Conservation (phyloP, 2,888 invertebrate species). For the Parasteatoda lunata region DNA sequence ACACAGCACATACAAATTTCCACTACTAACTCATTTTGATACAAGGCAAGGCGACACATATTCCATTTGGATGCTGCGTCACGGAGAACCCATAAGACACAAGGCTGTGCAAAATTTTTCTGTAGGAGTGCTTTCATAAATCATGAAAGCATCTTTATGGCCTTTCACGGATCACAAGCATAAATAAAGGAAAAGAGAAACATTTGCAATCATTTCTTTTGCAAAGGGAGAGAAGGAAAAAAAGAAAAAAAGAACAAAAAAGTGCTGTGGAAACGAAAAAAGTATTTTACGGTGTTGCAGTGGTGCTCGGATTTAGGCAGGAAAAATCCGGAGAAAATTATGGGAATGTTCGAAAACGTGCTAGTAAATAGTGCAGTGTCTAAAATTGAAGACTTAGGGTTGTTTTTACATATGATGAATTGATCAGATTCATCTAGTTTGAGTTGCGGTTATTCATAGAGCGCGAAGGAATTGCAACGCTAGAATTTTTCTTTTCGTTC, state of each 20-base stretch:
- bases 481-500: too few relatives aligned
- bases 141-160: constrained; percentile 19
- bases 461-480: too few relatives aligned
- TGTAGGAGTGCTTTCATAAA: constrained; percentile 18
- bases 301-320: background rate
- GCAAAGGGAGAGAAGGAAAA: background rate
- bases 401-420: too few relatives aligned
- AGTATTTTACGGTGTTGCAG: background rate
- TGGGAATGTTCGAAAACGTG: background rate
- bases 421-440: too few relatives aligned
- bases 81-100: constrained; percentile 22
- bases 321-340: too few relatives aligned
- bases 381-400: background rate
- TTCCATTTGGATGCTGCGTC: constrained; percentile 12
- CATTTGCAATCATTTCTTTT: constrained; percentile 6
- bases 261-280: background rate
- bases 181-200: constrained; percentile 2
- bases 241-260: background rate
- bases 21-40: background rate
- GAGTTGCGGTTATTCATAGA: too few relatives aligned
- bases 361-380: background rate
- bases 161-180: background rate
- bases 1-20: background rate
- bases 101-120: background rate
- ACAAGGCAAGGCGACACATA: background rate